Base-by-base conservation (phyloP, 2,113 vertebrate genomes). In the Pollachius pollachius region DNA sequence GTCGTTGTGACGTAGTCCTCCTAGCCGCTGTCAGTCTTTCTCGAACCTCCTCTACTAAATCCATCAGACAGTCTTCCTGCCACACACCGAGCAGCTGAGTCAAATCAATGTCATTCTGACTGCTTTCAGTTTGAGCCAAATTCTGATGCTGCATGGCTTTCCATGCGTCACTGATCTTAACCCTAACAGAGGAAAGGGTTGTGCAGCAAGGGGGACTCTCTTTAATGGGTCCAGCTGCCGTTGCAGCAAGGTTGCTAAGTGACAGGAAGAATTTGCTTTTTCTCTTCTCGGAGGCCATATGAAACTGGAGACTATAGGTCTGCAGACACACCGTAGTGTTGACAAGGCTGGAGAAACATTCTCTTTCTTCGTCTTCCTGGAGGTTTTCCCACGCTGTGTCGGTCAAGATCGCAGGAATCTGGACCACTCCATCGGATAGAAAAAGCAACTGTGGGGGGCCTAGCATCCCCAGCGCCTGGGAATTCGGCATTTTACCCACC, bases 371-470 rank as follows among this genome's bases (percentile, higher is more conserved):
- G 12, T 76, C 52, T 21, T 86, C 73, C 79, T 85, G 84, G 0
- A 89, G 74, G 7, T 58, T 57, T 57, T 86, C 78, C 87, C 86
- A 88, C 18, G 82, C 82, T 0, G 84, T 19, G 0, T 71, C 30
- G 0, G 89, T 86, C 54, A 90, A 86, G 0, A 84, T 15, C n/a
- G 85, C 85, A 0, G 85, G 84, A 18, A 90, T 80, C 68, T 81
- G 77, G 12, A 90, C 54, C 9, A 12, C n/a, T 6, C 80, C 86
- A 19, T 90, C 89, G 0, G 89, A 89, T 7, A 90, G 79, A 34
- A 80, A 82, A 6, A 90, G 73, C n/a, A 88, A 41, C 19, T 68
- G 81, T 0, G 52, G 37, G 52, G 81, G 84, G 8, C 69, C 68
- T 0, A 77, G 75, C 0, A 19, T 37, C 11, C 62, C 27, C 19